Evolutionary conservation across 1,140 invertebrate genomes (phyloP).

Genomic region (Vollenhovia emeryi): DNA sequence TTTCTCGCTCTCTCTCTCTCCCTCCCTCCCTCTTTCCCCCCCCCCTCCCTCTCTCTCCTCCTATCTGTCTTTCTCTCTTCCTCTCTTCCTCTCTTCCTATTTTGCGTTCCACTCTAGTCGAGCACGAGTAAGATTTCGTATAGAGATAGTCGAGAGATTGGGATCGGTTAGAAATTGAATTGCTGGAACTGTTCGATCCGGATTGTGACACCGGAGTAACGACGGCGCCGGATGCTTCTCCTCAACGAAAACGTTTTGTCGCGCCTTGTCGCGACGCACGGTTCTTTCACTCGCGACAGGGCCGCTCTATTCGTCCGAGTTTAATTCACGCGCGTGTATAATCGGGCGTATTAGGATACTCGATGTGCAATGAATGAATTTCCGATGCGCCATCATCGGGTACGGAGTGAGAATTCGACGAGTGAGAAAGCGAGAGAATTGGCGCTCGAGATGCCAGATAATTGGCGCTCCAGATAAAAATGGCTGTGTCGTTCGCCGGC

Average conservation of each 20-base stretch:
- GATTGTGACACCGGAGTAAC: slow-evolving; percentile 2
- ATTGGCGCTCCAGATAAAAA: slow-evolving; percentile 10
- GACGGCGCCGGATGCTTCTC: slow-evolving; percentile 34
- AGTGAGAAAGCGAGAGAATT: slow-evolving; percentile 1
- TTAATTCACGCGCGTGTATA: slow-evolving; percentile 10
- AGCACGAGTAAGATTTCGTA: slow-evolving; percentile 5
- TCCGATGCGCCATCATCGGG: neutral
- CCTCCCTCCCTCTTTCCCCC: neutral
- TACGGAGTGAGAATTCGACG: neutral
- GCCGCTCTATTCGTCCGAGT: neutral
- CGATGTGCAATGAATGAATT: slow-evolving; percentile 22
- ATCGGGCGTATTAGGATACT: slow-evolving; percentile 13
- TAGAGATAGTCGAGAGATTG: slow-evolving; percentile 4
- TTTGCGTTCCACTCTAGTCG: neutral
- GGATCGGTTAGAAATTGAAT: slow-evolving; percentile 18
- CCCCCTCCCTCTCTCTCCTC: neutral
- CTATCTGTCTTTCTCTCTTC: neutral
- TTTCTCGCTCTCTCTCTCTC: neutral
- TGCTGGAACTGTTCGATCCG: slow-evolving; percentile 4
- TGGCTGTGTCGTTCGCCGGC: slow-evolving; percentile 37
- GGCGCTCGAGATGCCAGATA: neutral
- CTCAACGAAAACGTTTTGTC: slow-evolving; percentile 14
- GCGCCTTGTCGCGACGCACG: neutral
- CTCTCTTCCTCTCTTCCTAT: neutral
- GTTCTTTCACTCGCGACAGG: slow-evolving; percentile 18